Evolutionary conservation across 2,888 invertebrate species (phyloP).

Genomic region (Morpho deidamia): DNA sequence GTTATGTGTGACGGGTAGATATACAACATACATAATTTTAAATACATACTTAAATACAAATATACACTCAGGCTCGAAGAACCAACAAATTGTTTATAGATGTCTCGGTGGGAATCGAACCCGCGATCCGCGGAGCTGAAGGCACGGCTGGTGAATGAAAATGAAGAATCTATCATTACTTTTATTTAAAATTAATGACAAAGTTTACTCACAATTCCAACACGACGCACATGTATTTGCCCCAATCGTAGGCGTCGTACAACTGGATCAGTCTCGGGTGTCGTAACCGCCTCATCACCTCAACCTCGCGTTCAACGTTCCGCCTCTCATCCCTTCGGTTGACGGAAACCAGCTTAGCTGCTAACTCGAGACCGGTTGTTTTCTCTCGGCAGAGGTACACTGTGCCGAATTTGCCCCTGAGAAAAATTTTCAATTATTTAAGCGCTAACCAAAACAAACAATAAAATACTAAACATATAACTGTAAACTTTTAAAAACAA

Average conservation of each 20-base stretch:
- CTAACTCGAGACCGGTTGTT: conserved; percentile 86
- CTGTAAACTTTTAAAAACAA: not conserved
- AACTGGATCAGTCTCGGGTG: conserved; percentile 98
- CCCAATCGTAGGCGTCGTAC: conserved; percentile 97
- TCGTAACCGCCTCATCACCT: conserved; percentile 96
- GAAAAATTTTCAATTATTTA: not conserved
- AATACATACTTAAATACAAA: no score
- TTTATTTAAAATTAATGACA: no score
- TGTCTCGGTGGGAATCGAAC: no score
- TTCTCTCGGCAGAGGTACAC: conserved; percentile 96
- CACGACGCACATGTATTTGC: conserved; percentile 96
- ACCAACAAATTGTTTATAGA: no score
- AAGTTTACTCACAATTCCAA: conserved; percentile 93
- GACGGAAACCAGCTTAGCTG: conserved; percentile 95
- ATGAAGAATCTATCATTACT: no score
- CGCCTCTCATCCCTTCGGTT: conserved; percentile 91
- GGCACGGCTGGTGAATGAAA: no score
- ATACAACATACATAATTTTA: no score
- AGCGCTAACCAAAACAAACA: no score
- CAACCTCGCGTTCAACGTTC: conserved; percentile 96
- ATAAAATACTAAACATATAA: no score
- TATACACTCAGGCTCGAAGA: no score
- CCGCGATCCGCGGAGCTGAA: no score
- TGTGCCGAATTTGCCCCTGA: conserved; percentile 97
- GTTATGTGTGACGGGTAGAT: no score